These are phyloP conservation scores for Amphipoea lucens DNA, from an alignment of 2,888 invertebrate species.

Conservation along the genomic window DNA sequence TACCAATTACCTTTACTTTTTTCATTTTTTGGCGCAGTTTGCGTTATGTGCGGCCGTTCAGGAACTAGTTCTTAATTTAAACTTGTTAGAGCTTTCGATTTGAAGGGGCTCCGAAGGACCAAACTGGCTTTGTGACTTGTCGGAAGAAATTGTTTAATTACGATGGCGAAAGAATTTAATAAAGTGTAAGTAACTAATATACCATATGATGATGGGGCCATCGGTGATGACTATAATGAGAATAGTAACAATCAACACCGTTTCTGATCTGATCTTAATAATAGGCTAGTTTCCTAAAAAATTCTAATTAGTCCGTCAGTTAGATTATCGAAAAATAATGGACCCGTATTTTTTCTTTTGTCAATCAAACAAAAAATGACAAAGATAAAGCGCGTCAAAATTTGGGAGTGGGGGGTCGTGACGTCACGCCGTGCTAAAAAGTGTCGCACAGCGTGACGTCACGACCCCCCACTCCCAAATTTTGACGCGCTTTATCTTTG, in stretches of 20 bases:
- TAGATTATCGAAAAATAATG: no score
- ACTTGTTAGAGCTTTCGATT: conserved; percentile 44
- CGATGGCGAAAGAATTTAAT: background rate
- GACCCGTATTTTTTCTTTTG: no score
- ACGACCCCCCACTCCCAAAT: no score
- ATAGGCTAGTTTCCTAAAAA: no score
- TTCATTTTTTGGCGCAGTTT: conserved; percentile 67
- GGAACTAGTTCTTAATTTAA: conserved; percentile 52
- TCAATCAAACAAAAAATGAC: no score
- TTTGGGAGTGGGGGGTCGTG: no score
- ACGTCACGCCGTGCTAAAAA: no score
- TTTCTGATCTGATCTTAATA: background rate
- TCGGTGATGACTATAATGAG: background rate
- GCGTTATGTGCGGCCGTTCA: conserved; percentile 58
- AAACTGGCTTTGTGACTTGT: conserved; percentile 13
- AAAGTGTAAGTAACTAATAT: background rate
- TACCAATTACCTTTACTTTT: conserved; percentile 72
- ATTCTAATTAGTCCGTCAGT: no score
- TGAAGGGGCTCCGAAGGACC: conserved; percentile 37
- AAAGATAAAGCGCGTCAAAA: no score
- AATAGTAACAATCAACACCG: background rate
- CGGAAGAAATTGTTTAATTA: background rate
- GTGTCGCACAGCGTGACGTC: no score
- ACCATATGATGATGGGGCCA: no score
- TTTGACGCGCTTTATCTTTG: no score